These are phyloP conservation scores for Lordiphosa stackelbergi DNA, from an alignment of 1,140 invertebrate species.

Conservation along the genomic window DNA sequence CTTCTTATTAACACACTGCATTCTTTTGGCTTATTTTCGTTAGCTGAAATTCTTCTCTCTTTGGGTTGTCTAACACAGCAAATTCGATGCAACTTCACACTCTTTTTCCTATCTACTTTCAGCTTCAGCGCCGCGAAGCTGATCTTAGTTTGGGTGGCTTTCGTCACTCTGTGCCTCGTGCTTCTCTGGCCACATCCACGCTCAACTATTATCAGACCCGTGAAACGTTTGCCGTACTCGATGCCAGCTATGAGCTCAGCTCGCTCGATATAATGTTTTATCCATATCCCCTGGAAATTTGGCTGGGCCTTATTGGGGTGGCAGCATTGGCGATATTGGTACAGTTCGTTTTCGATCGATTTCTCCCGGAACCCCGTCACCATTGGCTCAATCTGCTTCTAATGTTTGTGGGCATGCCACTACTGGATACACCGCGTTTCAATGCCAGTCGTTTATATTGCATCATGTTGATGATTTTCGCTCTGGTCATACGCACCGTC, in stretches of 20 bases:
- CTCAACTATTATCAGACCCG: constrained; percentile 51
- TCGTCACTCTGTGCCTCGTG: constrained; percentile 38
- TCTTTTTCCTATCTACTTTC: not conserved
- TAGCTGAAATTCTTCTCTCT: no score
- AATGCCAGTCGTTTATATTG: constrained; percentile 43
- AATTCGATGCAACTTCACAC: not conserved
- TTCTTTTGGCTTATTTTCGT: no score
- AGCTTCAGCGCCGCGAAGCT: constrained; percentile 36
- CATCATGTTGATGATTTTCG: constrained; percentile 48
- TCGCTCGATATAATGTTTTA: constrained; percentile 53
- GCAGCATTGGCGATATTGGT: constrained; percentile 31
- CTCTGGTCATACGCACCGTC: constrained; percentile 56
- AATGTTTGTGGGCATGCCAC: constrained; percentile 56
- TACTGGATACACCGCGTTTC: constrained; percentile 16
- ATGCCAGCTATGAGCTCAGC: constrained; percentile 37
- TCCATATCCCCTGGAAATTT: constrained; percentile 43
- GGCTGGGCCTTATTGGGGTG: constrained; percentile 38
- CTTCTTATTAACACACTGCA: no score
- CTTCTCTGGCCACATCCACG: constrained; percentile 38
- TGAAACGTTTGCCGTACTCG: constrained; percentile 33
- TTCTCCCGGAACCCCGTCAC: constrained; percentile 11
- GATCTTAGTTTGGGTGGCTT: constrained; percentile 49
- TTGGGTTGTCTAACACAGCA: not conserved
- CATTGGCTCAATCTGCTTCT: constrained; percentile 32
- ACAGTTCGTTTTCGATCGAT: constrained; percentile 21